Conservation (phyloP, 2,113 vertebrate genomes). For the Corythornis cristatus region DNA sequence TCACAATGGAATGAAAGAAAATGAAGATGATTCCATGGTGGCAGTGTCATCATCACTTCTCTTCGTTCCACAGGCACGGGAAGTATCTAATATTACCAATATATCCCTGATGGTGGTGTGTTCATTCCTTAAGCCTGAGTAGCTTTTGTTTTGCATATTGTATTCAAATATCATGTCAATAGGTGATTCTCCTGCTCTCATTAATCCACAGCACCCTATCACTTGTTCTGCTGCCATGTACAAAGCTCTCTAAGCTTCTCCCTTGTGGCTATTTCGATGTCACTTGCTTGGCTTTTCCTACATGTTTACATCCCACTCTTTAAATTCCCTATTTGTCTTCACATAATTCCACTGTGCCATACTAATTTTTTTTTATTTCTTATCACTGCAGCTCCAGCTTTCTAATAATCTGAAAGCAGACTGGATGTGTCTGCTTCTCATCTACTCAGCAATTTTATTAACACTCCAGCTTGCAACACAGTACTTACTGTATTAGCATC, state of each 20-base stretch:
- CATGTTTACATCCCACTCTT: not conserved
- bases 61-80: not conserved
- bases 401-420: not conserved
- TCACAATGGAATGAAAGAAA: not conserved
- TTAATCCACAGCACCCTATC: not conserved
- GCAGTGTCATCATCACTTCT: not conserved
- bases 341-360: not conserved
- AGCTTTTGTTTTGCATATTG: not conserved
- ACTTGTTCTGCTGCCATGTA: not conserved
- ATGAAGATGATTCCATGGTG: not conserved
- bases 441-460: not conserved
- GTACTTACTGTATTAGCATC: not conserved
- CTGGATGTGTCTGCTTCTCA: not conserved
- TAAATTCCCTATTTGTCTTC: conserved; percentile 4
- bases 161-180: not conserved
- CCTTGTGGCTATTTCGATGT: not conserved
- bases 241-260: not conserved
- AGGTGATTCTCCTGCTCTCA: not conserved
- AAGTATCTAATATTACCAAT: not conserved
- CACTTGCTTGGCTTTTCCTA: not conserved
- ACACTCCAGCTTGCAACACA: not conserved
- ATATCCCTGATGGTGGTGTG: not conserved
- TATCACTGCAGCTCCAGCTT: not conserved
- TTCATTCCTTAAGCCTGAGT: not conserved
- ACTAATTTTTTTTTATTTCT: not conserved